Evolutionary conservation across 2,113 vertebrate species (phyloP).

Genomic region (Gavia stellata): DNA sequence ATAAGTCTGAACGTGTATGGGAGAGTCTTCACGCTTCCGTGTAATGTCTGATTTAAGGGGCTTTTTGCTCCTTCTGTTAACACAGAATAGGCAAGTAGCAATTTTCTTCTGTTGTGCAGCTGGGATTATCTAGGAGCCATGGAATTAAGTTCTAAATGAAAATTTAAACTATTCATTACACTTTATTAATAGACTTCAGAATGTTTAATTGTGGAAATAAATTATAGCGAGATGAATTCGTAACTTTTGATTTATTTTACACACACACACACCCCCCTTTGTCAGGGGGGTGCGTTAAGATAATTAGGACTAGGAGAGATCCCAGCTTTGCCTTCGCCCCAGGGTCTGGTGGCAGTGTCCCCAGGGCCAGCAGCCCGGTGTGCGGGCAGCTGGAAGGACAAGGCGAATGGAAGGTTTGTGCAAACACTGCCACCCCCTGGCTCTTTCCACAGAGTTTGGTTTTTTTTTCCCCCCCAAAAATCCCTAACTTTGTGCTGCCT

Average conservation of each 20-base stretch:
- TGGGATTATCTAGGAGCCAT: background rate
- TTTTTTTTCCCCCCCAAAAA: fast-evolving
- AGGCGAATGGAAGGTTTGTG: background rate
- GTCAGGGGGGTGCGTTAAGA: background rate
- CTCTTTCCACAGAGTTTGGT: background rate
- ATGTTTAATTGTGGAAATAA: background rate
- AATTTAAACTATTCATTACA: background rate
- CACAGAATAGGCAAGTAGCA: background rate
- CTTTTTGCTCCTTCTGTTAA: background rate
- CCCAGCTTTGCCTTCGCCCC: background rate
- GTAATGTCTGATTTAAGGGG: background rate
- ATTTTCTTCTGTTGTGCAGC: background rate
- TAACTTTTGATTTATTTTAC: background rate
- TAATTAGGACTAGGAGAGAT: background rate
- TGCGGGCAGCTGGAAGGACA: background rate
- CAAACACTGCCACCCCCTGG: slow-evolving; percentile 48
- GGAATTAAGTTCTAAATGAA: background rate
- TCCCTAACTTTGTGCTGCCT: background rate
- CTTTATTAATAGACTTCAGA: background rate
- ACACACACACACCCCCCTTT: background rate
- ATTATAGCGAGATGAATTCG: background rate
- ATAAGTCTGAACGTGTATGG: background rate
- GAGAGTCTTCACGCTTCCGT: background rate
- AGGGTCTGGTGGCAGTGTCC: fast-evolving
- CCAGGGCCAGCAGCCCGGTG: background rate